Conservation (phyloP, 2,113 vertebrate species). For the Pangasianodon hypophthalmus region DNA sequence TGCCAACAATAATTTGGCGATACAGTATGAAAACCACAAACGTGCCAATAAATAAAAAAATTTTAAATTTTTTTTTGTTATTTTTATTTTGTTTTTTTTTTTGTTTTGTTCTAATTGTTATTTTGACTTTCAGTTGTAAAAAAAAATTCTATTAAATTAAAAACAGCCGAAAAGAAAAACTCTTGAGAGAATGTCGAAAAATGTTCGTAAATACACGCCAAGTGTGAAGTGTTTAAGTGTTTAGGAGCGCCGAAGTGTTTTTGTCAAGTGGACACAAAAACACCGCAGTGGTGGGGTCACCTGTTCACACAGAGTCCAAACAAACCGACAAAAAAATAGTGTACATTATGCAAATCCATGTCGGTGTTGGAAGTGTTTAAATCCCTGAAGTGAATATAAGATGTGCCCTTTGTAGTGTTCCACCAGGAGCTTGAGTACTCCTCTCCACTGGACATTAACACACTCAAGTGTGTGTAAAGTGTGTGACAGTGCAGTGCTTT, state of each 20-base stretch:
- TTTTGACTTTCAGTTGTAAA: neutral
- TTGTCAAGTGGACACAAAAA: neutral
- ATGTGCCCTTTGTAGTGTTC: neutral
- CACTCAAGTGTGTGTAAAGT: constrained; percentile 4
- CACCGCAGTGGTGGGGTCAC: neutral
- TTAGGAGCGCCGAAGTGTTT: neutral
- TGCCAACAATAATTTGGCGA: neutral
- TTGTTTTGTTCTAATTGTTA: neutral
- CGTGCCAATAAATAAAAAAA: neutral
- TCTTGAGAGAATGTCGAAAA: too few relatives aligned
- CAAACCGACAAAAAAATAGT: neutral
- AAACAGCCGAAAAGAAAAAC: neutral
- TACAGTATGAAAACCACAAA: too few relatives aligned
- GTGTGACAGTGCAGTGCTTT: neutral
- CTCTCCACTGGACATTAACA: neutral
- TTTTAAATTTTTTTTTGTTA: neutral
- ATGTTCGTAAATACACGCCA: neutral
- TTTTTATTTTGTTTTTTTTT: too few relatives aligned
- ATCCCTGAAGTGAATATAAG: neutral
- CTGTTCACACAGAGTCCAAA: neutral
- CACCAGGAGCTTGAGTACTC: neutral
- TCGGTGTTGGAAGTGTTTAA: neutral
- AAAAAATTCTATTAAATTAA: neutral
- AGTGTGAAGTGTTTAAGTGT: neutral
- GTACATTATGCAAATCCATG: neutral